Evolutionary conservation across 2,888 invertebrate species (phyloP).

Genomic region (Leucozona laternaria): DNA sequence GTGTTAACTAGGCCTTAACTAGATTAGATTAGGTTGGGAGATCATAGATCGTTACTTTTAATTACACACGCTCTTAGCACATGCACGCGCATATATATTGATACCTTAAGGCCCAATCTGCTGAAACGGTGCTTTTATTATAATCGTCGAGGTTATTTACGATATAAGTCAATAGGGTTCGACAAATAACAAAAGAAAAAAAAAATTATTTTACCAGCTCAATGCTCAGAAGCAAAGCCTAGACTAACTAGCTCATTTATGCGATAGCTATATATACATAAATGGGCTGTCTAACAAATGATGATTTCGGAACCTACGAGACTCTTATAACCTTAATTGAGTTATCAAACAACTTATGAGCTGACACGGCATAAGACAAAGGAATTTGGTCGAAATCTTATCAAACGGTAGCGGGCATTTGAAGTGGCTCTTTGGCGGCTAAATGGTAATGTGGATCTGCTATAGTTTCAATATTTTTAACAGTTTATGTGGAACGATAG

Average conservation of each 20-base stretch:
- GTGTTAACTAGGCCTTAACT: constrained; percentile 69
- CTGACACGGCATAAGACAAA: constrained; percentile 54
- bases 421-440: constrained; percentile 60
- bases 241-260: constrained; percentile 41
- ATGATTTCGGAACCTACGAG: neutral
- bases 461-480: constrained; percentile 41
- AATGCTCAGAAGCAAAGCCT: constrained; percentile 40
- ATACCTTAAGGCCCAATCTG: constrained; percentile 8
- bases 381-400: constrained; percentile 40
- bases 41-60: constrained; percentile 59
- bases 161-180: constrained; percentile 1
- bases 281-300: constrained; percentile 34
- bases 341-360: constrained; percentile 54
- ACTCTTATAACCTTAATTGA: constrained; percentile 48
- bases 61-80: constrained; percentile 59
- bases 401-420: constrained; percentile 64
- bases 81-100: neutral
- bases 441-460: constrained; percentile 35
- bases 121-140: constrained; percentile 60
- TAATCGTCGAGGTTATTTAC: constrained; percentile 64
- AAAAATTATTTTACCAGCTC: constrained; percentile 4
- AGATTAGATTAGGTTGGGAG: constrained; percentile 63
- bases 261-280: constrained; percentile 33
- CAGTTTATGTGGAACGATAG: constrained; percentile 42
- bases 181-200: neutral